These are phyloP conservation scores for Drosophila tropicalis DNA, from an alignment of 1,140 invertebrate species.

Conservation along the genomic window DNA sequence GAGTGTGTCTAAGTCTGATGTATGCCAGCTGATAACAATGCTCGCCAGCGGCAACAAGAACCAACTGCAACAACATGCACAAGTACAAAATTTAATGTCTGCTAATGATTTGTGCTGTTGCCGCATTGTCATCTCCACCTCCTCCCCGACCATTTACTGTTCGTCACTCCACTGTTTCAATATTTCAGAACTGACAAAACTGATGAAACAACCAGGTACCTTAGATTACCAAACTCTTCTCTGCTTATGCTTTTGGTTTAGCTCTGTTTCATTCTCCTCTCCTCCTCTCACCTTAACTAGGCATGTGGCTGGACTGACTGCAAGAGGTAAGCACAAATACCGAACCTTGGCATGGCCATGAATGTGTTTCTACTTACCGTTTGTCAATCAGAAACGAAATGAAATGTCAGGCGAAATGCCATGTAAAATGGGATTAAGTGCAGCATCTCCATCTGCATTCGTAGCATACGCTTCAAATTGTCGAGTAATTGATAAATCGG, in stretches of 20 bases:
- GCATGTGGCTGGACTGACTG: not conserved
- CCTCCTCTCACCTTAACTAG: not conserved
- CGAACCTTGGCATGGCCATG: not conserved
- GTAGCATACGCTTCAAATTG: slow-evolving; percentile 5
- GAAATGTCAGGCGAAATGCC: not conserved
- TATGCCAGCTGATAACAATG: slow-evolving; percentile 56
- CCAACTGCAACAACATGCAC: slow-evolving; percentile 25
- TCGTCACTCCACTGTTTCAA: slow-evolving; percentile 48
- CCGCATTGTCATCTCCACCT: slow-evolving; percentile 17
- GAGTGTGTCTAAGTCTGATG: slow-evolving; percentile 42
- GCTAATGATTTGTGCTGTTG: slow-evolving; percentile 71
- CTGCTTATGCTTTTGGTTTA: too few relatives aligned
- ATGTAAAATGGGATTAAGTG: slow-evolving; percentile 10
- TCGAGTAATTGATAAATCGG: slow-evolving; percentile 10
- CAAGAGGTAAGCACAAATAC: slow-evolving; percentile 1
- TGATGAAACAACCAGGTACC: slow-evolving; percentile 4
- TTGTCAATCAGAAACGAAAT: not conserved
- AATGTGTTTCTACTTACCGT: not conserved
- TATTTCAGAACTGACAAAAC: slow-evolving; percentile 70
- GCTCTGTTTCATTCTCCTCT: not conserved
- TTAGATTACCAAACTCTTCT: not conserved
- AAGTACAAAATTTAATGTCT: slow-evolving; percentile 63
- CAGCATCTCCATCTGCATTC: not conserved
- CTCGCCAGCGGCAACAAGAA: slow-evolving; percentile 45
- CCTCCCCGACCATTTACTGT: not conserved